Percentiles rank a stretch among this genome's conserved stretches.
phyloP scores from a whole-genome alignment of 23 tunicate genomes.

The Phallusia fumigata region DNA sequence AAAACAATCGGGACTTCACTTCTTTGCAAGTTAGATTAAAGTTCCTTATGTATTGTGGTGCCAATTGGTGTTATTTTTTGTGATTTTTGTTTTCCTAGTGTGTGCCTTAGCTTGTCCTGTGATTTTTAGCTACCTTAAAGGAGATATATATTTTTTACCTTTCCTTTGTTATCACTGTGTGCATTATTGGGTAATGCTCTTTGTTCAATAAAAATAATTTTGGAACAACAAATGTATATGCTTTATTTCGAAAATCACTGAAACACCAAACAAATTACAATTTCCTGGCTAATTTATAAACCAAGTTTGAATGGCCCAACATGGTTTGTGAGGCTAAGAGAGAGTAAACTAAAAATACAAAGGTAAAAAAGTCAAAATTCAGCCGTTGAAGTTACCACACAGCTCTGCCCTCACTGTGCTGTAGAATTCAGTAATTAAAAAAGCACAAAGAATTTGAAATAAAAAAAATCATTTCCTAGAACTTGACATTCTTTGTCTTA shows the following conservation, averaged over 20 bases:
- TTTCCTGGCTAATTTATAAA: too few species aligned
- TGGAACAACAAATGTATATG: not conserved
- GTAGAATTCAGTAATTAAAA: not conserved
- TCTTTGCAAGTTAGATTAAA: slow-evolving; percentile 17
- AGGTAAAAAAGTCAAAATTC: too few species aligned
- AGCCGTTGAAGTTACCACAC: too few species aligned
- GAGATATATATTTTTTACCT: not conserved
- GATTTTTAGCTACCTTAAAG: not conserved
- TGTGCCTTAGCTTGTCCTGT: not conserved
- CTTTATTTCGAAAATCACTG: not conserved
- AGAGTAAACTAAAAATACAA: too few species aligned
- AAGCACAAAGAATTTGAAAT: not conserved
- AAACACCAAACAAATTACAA: too few species aligned
- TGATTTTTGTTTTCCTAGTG: too few species aligned
- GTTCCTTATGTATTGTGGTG: not conserved
- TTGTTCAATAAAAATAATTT: not conserved
- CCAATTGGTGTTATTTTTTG: too few species aligned
- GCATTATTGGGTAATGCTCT: not conserved
- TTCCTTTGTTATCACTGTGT: not conserved
- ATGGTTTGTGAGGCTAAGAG: too few species aligned
- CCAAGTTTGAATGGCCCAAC: too few species aligned
- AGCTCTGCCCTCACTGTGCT: too few species aligned
- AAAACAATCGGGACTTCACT: slow-evolving; percentile 37
- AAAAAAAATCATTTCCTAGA: not conserved
- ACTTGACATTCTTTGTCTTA: slow-evolving; percentile 68